Percentiles rank a stretch among this genome's conserved stretches.
Conservation (phyloP, 1,140 invertebrate genomes). For the Bursaphelenchus mucronatus region DNA sequence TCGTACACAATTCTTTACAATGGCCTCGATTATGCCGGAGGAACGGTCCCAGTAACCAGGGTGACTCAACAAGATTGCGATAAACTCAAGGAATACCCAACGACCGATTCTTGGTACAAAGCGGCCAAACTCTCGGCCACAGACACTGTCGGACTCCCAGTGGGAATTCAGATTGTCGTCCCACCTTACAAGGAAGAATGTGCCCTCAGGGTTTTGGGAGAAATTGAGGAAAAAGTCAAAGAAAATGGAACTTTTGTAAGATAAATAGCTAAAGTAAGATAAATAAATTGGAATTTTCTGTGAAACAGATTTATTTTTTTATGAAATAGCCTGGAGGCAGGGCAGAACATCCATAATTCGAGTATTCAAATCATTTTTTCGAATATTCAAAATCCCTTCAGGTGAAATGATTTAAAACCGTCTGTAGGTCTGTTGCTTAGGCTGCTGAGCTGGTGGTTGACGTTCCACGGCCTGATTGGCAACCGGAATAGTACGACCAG, state of each 20-base stretch:
- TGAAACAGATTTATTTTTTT: no score
- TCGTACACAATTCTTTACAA: conserved; percentile 17
- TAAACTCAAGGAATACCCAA: neutral
- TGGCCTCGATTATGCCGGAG: conserved; percentile 22
- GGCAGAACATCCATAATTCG: neutral
- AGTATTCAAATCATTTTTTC: no score
- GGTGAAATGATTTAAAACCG: no score
- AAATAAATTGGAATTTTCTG: no score
- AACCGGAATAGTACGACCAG: no score
- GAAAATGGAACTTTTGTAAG: no score
- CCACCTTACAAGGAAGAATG: conserved; percentile 21
- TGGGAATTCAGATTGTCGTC: conserved; percentile 18
- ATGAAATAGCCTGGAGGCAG: no score
- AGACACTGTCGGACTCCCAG: conserved; percentile 5
- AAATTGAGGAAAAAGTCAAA: neutral
- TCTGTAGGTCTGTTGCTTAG: no score
- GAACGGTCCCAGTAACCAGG: conserved; percentile 9
- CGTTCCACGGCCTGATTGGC: no score
- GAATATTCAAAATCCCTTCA: no score
- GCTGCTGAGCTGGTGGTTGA: no score
- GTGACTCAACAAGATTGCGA: conserved; percentile 9
- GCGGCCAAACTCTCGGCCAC: neutral
- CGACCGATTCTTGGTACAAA: neutral
- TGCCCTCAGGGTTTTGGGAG: conserved; percentile 14
- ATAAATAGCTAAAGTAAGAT: no score